Percentiles rank a stretch among this genome's conserved stretches.
Evolutionary conservation across 2,113 vertebrate species (phyloP).

Genomic region (Hippocampus comes): DNA sequence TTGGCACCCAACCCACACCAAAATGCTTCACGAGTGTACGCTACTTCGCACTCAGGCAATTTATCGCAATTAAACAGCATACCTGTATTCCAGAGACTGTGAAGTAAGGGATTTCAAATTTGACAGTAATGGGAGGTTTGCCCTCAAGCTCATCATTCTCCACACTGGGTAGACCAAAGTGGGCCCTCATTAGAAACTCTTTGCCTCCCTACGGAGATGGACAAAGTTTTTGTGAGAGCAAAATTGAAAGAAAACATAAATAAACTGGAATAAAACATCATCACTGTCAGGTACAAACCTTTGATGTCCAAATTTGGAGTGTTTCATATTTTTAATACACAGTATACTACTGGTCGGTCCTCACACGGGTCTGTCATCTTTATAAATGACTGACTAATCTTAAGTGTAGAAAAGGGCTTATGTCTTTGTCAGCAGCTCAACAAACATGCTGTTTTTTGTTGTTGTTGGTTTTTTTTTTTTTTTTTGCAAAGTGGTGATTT

Average conservation of each 20-base stretch:
- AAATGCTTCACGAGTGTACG: background rate
- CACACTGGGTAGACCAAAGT: conserved; percentile 90
- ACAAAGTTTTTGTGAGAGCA: background rate
- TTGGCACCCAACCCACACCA: background rate
- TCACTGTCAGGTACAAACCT: background rate
- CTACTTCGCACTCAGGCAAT: background rate
- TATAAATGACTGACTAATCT: too few relatives aligned
- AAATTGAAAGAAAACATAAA: background rate
- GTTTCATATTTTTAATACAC: background rate
- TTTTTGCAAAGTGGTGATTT: background rate
- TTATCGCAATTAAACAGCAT: background rate
- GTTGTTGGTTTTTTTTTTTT: background rate
- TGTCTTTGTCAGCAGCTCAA: background rate
- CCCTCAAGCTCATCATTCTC: conserved; percentile 85
- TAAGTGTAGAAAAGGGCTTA: too few relatives aligned
- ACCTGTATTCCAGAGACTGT: conserved; percentile 96
- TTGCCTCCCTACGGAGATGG: conserved; percentile 80
- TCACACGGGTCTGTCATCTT: background rate
- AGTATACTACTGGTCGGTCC: background rate
- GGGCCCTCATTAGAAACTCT: conserved; percentile 92
- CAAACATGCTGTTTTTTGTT: background rate
- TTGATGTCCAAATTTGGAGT: background rate
- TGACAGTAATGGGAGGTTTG: conserved; percentile 86
- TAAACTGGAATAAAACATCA: background rate
- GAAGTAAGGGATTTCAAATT: conserved; percentile 95